Conservation (phyloP, 1,140 invertebrate genomes). For the Eciton burchellii region DNA sequence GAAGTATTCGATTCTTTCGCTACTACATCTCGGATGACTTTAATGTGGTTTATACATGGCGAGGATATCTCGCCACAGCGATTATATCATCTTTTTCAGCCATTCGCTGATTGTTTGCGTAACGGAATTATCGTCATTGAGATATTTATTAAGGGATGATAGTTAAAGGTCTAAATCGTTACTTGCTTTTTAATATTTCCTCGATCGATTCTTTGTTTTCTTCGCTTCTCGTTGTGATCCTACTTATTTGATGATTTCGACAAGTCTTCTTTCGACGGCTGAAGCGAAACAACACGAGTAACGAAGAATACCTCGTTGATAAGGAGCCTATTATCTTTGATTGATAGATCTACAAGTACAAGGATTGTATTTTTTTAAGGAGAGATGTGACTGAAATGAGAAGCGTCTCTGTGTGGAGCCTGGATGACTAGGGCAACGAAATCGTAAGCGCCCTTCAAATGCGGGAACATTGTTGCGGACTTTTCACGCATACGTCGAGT, state of each 20-base stretch:
- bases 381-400: background rate
- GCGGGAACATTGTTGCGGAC: background rate
- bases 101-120: background rate
- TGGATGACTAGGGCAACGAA: background rate
- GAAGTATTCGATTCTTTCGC: background rate
- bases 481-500: background rate
- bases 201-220: background rate
- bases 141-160: background rate
- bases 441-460: background rate
- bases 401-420: background rate
- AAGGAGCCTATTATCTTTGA: constrained; percentile 27
- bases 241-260: background rate
- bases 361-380: constrained; percentile 20
- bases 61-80: background rate
- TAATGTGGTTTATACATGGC: background rate
- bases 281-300: background rate
- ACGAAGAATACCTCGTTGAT: background rate
- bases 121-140: constrained; percentile 12
- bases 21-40: background rate
- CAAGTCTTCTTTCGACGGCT: background rate
- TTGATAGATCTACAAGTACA: background rate
- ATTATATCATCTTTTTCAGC: background rate
- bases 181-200: background rate
- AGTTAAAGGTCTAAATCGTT: background rate
- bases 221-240: background rate